phyloP scores from a whole-genome alignment of 2,888 invertebrate species.

The Campoplex nolae region DNA sequence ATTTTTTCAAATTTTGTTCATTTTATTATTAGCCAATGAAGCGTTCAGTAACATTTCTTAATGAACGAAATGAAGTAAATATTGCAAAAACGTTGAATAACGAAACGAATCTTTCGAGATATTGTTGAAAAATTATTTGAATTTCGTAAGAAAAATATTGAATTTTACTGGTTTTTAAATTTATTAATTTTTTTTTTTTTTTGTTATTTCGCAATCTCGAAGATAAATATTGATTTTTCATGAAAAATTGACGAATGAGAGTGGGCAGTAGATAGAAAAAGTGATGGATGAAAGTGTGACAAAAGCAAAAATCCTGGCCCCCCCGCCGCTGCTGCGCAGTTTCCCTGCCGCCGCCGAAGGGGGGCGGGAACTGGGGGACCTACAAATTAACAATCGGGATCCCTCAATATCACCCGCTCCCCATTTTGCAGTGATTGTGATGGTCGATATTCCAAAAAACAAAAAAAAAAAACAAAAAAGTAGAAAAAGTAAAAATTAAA shows the following conservation, averaged over 20 bases:
- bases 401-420: slow-evolving; percentile 80
- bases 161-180: neutral
- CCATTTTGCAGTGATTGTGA: slow-evolving; percentile 68
- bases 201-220: no score
- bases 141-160: neutral
- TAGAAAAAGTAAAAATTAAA: neutral
- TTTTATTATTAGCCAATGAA: neutral
- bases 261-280: slow-evolving; percentile 43
- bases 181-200: neutral
- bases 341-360: slow-evolving; percentile 81
- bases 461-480: slow-evolving; percentile 24
- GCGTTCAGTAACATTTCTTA: neutral
- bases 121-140: neutral
- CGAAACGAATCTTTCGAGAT: neutral
- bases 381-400: slow-evolving; percentile 66
- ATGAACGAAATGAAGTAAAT: no score
- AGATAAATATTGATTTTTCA: no score
- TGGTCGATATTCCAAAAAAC: slow-evolving; percentile 17
- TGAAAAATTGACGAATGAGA: neutral
- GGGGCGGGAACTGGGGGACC: slow-evolving; percentile 81
- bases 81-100: no score
- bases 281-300: slow-evolving; percentile 50
- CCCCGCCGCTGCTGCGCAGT: slow-evolving; percentile 82
- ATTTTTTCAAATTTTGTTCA: neutral
- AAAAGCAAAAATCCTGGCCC: slow-evolving; percentile 78